Evolutionary conservation across 2,797 vertebrate species (phyloP).

Genomic region (Limosa lapponica): DNA sequence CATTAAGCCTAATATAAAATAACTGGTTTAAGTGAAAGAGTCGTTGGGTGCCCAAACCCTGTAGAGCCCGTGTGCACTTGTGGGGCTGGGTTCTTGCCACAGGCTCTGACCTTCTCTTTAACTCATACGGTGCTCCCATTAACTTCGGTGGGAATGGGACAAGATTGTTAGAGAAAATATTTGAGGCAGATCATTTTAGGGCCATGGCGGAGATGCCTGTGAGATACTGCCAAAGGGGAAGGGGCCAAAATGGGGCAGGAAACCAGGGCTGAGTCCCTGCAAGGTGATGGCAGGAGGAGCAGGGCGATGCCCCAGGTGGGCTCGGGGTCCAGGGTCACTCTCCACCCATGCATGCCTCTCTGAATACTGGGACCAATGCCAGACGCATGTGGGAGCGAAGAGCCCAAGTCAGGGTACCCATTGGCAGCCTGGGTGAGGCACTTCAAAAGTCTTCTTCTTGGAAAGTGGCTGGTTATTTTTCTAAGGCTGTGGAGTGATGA

Average conservation of each 20-base stretch:
- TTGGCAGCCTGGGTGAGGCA: neutral
- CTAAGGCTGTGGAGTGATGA: neutral
- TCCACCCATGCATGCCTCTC: accelerated
- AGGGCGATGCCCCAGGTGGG: accelerated
- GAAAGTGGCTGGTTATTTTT: neutral
- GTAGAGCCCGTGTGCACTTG: accelerated
- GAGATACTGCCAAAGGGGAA: neutral
- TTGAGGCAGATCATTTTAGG: accelerated
- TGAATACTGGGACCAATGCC: neutral
- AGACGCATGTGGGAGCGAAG: accelerated
- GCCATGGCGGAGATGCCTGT: neutral
- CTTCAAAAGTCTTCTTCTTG: neutral
- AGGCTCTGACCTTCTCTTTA: neutral
- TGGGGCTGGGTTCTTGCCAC: neutral
- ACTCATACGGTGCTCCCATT: neutral
- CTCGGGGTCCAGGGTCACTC: neutral
- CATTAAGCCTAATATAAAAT: neutral
- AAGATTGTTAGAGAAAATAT: neutral
- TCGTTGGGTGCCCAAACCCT: accelerated
- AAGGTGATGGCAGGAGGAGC: neutral
- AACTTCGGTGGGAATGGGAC: accelerated
- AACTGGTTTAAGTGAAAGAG: neutral
- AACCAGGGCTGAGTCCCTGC: neutral
- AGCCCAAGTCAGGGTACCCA: neutral
- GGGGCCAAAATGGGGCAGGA: neutral